Evolutionary conservation across 2,113 vertebrate species (phyloP), one percentile per base, ranked within the genome.

Genomic region (Lycaon pictus): DNA sequence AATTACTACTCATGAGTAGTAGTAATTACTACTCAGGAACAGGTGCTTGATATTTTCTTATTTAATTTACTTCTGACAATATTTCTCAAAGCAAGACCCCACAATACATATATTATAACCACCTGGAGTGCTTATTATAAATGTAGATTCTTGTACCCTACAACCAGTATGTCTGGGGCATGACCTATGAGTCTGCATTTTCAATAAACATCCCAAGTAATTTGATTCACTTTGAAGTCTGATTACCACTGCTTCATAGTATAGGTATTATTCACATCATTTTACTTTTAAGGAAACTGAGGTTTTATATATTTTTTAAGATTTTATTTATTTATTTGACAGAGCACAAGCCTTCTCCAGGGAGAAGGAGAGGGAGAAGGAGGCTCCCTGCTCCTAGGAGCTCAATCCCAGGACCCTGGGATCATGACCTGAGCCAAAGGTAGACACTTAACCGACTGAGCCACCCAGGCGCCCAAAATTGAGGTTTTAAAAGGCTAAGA

Each of bases 181-280:
- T 71, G 16, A 22, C 37, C 63, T 74, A 11, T 35, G 55, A 48
- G 23, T 69, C 29, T 86, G 22, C 16, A 76, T 93, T 96, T 86
- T 81, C 65, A 63, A 23, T 71, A 71, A 90, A 43, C 12, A 55
- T 22, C 17, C 32, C 15, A 84, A 17, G 7, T 43, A 32, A 55
- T 62, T 58, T 76, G 79, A 56, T 37, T 69, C 62, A 91, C 82
- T 2, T 23, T 19, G 48, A 37, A 74, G 13, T 77, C 53, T 86
- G 85, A 85, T 56, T 71, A 74, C 72, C 58, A 77, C 53, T 67
- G 32, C 35, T 96, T 96, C 86, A 62, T 35, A 37, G 69, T 93
- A 20, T 88, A 67, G 55, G 4, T 63, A 23, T 5, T 79, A 87
- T 79, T 55, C 7, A 55, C 27, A 56, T 67, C 37, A 67, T 48